Conservation (phyloP, 2,888 invertebrate species). For the Byasa hedistus region DNA sequence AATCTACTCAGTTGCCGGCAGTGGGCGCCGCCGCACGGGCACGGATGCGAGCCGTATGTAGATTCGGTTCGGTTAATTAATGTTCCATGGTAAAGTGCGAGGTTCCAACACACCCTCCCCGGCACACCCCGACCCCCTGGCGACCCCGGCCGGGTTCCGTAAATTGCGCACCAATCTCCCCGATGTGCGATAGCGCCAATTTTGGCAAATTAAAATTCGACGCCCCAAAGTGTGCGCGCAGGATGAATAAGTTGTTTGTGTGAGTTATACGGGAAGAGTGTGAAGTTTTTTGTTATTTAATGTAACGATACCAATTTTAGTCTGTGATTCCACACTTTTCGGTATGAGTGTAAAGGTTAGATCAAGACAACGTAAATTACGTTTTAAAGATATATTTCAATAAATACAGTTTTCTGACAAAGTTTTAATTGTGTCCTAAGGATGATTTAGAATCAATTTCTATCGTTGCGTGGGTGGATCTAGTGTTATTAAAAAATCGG, state of each 20-base stretch:
- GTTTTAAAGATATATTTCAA: too few relatives aligned
- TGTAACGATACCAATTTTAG: too few relatives aligned
- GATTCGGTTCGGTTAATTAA: constrained; percentile 76
- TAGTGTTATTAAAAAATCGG: too few relatives aligned
- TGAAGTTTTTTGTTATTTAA: not conserved
- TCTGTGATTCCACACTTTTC: not conserved
- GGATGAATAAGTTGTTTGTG: constrained; percentile 13
- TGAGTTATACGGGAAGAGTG: not conserved
- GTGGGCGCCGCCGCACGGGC: constrained; percentile 53
- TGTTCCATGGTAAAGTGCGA: constrained; percentile 75
- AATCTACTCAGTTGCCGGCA: constrained; percentile 75
- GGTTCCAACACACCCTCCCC: constrained; percentile 48
- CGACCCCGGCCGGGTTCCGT: constrained; percentile 63
- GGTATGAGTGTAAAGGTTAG: too few relatives aligned
- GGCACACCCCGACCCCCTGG: constrained; percentile 45
- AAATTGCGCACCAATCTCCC: constrained; percentile 75
- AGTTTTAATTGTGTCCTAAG: too few relatives aligned
- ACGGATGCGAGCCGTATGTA: constrained; percentile 70
- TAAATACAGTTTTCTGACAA: too few relatives aligned
- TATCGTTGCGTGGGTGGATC: too few relatives aligned
- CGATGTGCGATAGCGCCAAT: constrained; percentile 65
- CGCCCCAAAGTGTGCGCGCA: constrained; percentile 1
- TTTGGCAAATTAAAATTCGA: constrained; percentile 65
- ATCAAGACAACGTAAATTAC: too few relatives aligned
- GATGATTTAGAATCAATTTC: too few relatives aligned